Percentiles rank a stretch among this genome's conserved stretches.
Conservation (phyloP, 2,888 invertebrate genomes). For the Drosophila kambysellisi region DNA sequence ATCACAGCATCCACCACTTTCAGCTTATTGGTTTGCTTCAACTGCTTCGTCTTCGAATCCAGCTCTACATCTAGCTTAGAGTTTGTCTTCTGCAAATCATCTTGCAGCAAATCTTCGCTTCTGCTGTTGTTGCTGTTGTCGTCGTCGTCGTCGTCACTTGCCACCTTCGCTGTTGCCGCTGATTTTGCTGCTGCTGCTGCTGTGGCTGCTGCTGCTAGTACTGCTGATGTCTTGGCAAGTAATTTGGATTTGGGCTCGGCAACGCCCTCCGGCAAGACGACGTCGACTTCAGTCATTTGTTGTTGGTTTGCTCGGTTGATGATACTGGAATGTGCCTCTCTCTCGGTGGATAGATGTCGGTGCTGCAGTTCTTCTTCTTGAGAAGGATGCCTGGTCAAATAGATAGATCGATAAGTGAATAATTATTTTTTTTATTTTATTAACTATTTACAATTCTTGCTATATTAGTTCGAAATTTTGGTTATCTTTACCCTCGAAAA, state of each 20-base stretch:
- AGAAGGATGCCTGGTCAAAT: slow-evolving; percentile 33
- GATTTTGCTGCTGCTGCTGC: slow-evolving; percentile 13
- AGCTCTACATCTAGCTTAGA: not conserved
- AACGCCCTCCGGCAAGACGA: slow-evolving; percentile 82
- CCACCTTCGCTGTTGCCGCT: slow-evolving; percentile 12
- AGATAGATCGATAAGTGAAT: slow-evolving; percentile 35
- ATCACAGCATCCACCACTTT: slow-evolving; percentile 68
- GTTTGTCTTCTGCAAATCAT: not conserved
- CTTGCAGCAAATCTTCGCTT: slow-evolving; percentile 14
- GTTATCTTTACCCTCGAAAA: slow-evolving; percentile 13
- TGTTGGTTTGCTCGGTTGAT: slow-evolving; percentile 49
- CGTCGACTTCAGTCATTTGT: slow-evolving; percentile 83
- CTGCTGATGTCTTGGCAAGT: slow-evolving; percentile 63
- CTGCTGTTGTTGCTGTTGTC: slow-evolving; percentile 31
- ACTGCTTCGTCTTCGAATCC: not conserved
- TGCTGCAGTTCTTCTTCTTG: slow-evolving; percentile 27
- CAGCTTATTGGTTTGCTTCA: slow-evolving; percentile 34
- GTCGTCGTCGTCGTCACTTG: slow-evolving; percentile 24
- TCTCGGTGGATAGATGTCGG: slow-evolving; percentile 45
- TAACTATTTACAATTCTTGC: not conserved
- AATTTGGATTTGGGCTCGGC: slow-evolving; percentile 71
- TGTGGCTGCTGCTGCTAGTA: slow-evolving; percentile 22
- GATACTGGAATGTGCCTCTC: slow-evolving; percentile 55
- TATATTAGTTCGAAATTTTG: not conserved
- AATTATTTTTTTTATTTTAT: slow-evolving; percentile 13